phyloP scores from a whole-genome alignment of 2,113 vertebrate genomes.

The Phodopus roborovskii region DNA sequence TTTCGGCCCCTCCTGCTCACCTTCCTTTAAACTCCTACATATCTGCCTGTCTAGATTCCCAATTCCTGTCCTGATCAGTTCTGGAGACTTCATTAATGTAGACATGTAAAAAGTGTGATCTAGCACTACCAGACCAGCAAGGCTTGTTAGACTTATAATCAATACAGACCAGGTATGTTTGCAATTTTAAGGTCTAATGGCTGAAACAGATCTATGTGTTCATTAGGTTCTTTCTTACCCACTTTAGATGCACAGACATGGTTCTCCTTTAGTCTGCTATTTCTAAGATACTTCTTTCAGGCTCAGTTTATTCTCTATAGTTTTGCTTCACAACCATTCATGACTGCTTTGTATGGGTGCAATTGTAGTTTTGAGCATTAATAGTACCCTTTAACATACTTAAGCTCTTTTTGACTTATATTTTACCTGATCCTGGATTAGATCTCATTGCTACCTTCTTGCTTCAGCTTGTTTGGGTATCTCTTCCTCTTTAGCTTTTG shows the following conservation, averaged over 20 bases:
- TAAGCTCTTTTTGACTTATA: not conserved
- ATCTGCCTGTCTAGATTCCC: not conserved
- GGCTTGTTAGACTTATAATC: not conserved
- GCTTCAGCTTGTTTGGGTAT: not conserved
- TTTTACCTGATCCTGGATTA: not conserved
- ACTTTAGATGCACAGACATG: not conserved
- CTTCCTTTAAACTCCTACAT: not conserved
- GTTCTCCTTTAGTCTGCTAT: not conserved
- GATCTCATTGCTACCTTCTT: not conserved
- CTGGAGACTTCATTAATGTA: not conserved
- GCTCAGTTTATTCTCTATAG: not conserved
- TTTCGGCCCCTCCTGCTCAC: not conserved
- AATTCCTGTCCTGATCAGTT: not conserved
- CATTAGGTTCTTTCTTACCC: not conserved
- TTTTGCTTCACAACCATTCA: not conserved
- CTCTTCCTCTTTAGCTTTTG: not conserved
- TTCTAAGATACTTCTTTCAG: not conserved
- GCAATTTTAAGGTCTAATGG: not conserved
- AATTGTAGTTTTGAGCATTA: not conserved
- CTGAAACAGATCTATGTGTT: not conserved
- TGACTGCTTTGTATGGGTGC: not conserved
- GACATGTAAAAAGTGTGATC: not conserved
- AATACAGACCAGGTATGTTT: not conserved
- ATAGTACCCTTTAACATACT: not conserved
- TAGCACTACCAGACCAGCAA: not conserved